phyloP scores from a whole-genome alignment of 2,113 vertebrate genomes.

The Talpa occidentalis region DNA sequence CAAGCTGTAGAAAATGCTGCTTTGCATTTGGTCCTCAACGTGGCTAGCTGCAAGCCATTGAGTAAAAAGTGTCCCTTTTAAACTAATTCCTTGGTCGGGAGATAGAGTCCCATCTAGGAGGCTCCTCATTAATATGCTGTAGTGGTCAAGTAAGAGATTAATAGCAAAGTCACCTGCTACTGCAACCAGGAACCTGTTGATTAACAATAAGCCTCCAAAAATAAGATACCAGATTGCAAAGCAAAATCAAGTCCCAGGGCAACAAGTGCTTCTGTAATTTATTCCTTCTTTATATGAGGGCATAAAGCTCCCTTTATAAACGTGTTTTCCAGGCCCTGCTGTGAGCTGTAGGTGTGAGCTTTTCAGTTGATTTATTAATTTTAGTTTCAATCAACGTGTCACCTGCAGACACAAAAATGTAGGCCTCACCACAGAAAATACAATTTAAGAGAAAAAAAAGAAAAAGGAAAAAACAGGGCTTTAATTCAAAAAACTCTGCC shows the following conservation, averaged over 20 bases:
- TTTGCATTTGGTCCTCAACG: conserved; percentile 86
- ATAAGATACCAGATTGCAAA: conserved; percentile 90
- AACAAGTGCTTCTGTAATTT: conserved; percentile 93
- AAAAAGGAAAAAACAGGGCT: conserved; percentile 72
- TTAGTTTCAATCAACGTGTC: conserved; percentile 93
- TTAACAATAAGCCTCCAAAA: conserved; percentile 90
- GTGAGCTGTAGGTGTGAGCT: conserved; percentile 92
- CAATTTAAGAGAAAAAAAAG: conserved; percentile 70
- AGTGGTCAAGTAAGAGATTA: conserved; percentile 90
- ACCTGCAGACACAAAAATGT: conserved; percentile 93
- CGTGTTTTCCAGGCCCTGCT: conserved; percentile 90
- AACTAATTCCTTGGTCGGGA: conserved; percentile 86
- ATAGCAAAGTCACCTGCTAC: conserved; percentile 91
- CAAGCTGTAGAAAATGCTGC: conserved; percentile 86
- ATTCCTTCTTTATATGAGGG: conserved; percentile 90
- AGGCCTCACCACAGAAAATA: conserved; percentile 85
- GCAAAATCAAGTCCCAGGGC: conserved; percentile 90
- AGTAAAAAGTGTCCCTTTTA: conserved; percentile 87
- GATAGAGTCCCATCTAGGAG: conserved; percentile 82
- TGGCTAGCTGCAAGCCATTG: conserved; percentile 85
- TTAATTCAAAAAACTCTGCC: conserved; percentile 86
- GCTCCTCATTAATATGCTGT: conserved; percentile 88
- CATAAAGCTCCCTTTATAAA: conserved; percentile 92
- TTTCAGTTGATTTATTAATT: conserved; percentile 93
- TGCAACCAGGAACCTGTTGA: conserved; percentile 91